Evolutionary conservation across 2,888 invertebrate species (phyloP), one percentile per base, ranked within the genome.

Genomic region (Rotaria sp.): DNA sequence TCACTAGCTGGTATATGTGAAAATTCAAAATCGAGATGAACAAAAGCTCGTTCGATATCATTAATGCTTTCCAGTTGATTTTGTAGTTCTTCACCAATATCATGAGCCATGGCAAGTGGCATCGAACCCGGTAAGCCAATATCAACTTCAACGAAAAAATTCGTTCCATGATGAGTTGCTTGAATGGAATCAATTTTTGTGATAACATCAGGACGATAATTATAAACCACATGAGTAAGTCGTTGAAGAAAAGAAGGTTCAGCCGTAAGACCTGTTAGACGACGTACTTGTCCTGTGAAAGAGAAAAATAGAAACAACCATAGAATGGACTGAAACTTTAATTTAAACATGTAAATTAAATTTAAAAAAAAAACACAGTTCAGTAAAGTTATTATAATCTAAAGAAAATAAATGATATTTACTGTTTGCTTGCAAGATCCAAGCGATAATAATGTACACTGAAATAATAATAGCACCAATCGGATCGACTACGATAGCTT

Each of bases 31-130:
- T 92, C 92, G 24, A 92, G 88, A 88, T 92, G 92, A 0, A 92
- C 92, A 88, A 92, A 92, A 0, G 92, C 92, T 85, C 92, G 88
- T 87, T 92, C 92, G 1, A 92, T 92, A 86, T 91, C 90, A 26
- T 89, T 89, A 84, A 92, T 88, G 24, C 89, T 88, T 88, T 92
- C 92, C 74, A 92, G 89, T 88, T 91, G 92, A 87, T 90, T 90
- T 88, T 92, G 92, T 57, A 92, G 89, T 2, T 90, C 89, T 88
- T 92, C 92, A 11, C 91, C 91, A 86, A 92, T 92, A 88, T 92
- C 91, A 87, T 92, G 92, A 0, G 92, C 90, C 87, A 91, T 90
- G 21, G 89, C 88, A 50, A 92, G 88, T 4, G 89, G 88, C 91
- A 92, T 92, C 84, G 90, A 89, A 87, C 90, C 90, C 45, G 91